Evolutionary conservation across 92 coral and sea anemone species (phyloP).

Genomic region (Anthopleura xanthogrammica): DNA sequence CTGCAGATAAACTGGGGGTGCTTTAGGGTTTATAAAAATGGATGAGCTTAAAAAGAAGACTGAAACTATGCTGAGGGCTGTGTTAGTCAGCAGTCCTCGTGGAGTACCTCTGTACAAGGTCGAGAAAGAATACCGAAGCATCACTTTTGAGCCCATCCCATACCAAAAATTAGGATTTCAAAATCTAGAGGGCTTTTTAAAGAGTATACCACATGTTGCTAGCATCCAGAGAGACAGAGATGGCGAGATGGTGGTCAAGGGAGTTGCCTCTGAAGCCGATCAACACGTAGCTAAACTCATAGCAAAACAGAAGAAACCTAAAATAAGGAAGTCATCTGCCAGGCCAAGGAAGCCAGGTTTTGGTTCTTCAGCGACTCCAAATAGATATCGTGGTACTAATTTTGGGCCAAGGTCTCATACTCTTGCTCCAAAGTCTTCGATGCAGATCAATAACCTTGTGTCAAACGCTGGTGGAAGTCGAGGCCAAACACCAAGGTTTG

Average conservation of each 20-base stretch:
- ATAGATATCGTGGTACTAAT: constrained; percentile 8
- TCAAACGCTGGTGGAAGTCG: not conserved
- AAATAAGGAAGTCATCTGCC: constrained; percentile 55
- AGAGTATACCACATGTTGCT: constrained; percentile 86
- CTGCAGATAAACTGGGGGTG: not conserved
- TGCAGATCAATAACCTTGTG: not conserved
- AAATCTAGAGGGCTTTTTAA: constrained; percentile 68
- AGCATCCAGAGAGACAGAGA: constrained; percentile 54
- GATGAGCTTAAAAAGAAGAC: constrained; percentile 75
- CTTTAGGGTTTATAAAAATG: constrained; percentile 26
- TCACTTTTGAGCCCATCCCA: constrained; percentile 73
- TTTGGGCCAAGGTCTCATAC: constrained; percentile 34
- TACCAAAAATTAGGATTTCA: constrained; percentile 61
- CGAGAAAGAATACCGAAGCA: constrained; percentile 65
- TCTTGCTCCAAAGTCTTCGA: not conserved
- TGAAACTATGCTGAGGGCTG: constrained; percentile 84
- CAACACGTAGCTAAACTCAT: constrained; percentile 91
- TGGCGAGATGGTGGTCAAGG: constrained; percentile 77
- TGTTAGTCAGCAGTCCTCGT: constrained; percentile 89
- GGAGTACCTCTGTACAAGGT: constrained; percentile 76
- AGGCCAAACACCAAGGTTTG: constrained; percentile 28
- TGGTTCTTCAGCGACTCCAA: not conserved
- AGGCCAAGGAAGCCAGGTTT: constrained; percentile 45
- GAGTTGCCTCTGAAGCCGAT: constrained; percentile 83
- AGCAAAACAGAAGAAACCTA: constrained; percentile 92